A percentile compares a stretch with the other conserved stretches of the same genome.
Conservation (phyloP, 2,888 invertebrate species). For the Malthinus seriepunctatus region DNA sequence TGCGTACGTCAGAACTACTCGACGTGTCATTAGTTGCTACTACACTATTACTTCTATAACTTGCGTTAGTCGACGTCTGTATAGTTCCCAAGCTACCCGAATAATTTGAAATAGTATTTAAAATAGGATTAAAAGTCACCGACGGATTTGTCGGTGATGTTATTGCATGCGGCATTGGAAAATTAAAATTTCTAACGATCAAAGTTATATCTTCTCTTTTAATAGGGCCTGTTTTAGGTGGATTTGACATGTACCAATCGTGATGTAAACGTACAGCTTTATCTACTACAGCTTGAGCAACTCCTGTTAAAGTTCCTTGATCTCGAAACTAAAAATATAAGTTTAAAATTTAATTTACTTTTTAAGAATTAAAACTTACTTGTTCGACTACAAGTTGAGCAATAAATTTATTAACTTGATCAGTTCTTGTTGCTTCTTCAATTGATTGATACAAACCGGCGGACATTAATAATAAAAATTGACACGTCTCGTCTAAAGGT, state of each 20-base stretch:
- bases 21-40: constrained; percentile 50
- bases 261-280: constrained; percentile 84
- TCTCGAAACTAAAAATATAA: constrained; percentile 74
- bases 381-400: constrained; percentile 80
- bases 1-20: constrained; percentile 42
- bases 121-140: constrained; percentile 66
- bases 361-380: constrained; percentile 47
- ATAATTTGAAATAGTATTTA: constrained; percentile 41
- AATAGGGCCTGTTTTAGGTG: constrained; percentile 52
- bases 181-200: constrained; percentile 84
- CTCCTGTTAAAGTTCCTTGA: constrained; percentile 77
- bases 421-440: constrained; percentile 75
- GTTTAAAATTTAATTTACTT: background rate
- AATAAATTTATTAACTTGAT: constrained; percentile 81
- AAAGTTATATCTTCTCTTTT: constrained; percentile 85
- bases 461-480: constrained; percentile 84
- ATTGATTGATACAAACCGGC: constrained; percentile 83
- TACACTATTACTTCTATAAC: constrained; percentile 48
- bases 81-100: constrained; percentile 35
- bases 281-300: constrained; percentile 85
- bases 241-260: constrained; percentile 68
- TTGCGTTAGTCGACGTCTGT: constrained; percentile 30
- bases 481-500: constrained; percentile 74
- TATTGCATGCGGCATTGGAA: constrained; percentile 68
- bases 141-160: constrained; percentile 59